Base-by-base conservation (phyloP, 2,113 vertebrate species). In the Psittacula cyanocephala region DNA sequence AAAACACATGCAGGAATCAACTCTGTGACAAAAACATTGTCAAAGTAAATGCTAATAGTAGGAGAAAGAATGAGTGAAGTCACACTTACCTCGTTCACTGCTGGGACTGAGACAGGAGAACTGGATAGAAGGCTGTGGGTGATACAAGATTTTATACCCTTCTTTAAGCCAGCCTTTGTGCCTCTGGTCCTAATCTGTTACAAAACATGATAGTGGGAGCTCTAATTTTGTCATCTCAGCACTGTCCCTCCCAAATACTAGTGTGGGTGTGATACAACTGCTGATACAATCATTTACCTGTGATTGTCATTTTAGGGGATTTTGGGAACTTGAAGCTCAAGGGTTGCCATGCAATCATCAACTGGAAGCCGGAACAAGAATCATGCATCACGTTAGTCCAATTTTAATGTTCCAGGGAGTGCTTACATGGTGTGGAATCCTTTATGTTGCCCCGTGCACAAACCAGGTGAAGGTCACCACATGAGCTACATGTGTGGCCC, bases 361-460 rank as follows among this genome's bases (percentile, higher is more conserved):
- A 33, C 29, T 16, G 31, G 29, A 33, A 64, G 17, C n/a, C 44
- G 33, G 43, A 64, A 11, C 19, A 64, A 35, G 62, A 41, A 13
- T 12, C 1, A 0, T 20, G 18, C 0, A 0, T 39, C 53, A 14
- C 1, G 1, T 47, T 4, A 16, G 44, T 15, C 27, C 37, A 17
- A 55, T 49, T 77, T 64, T 43, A 28, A 25, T 22, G 12, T 46
- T 52, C 50, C 7, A 5, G 5, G 46, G 19, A 28, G 7, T 10
- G 11, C 10, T 50, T 25, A 13, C 7, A 2, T 13, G 28, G 7
- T 20, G 6, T 33, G 49, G 41, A 81, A 11, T 9, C 14, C 17
- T 57, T 62, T 19, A 8, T 23, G 49, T 57, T 63, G 22, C 24
- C 52, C 44, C 3, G 1, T 33, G 7, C 39, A 33, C 9, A 11